Conservation (phyloP, 2,888 invertebrate genomes). For the Troides helena region DNA sequence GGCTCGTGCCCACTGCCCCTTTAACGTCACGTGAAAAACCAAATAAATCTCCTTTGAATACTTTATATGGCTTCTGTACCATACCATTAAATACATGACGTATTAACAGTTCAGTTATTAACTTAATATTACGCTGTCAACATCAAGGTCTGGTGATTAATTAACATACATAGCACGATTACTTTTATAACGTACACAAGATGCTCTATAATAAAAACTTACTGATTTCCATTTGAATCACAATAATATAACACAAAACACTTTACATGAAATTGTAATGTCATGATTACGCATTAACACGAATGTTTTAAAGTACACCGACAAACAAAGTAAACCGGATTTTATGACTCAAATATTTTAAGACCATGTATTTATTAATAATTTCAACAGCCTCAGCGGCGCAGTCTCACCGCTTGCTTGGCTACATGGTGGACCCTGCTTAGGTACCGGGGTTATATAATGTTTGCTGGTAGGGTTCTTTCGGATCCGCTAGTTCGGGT, state of each 20-base stretch:
- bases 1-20: too few relatives aligned
- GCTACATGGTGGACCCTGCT: too few relatives aligned
- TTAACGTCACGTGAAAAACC: too few relatives aligned
- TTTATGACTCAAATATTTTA: conserved; percentile 9
- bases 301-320: not conserved
- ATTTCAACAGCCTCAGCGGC: not conserved
- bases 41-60: too few relatives aligned
- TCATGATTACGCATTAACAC: not conserved
- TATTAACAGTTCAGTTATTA: not conserved
- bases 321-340: conserved; percentile 6
- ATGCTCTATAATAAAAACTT: not conserved
- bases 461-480: too few relatives aligned
- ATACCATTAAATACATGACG: too few relatives aligned
- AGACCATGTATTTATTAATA: not conserved
- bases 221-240: not conserved
- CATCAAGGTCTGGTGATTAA: too few relatives aligned
- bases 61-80: too few relatives aligned
- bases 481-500: too few relatives aligned
- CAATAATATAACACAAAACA: not conserved
- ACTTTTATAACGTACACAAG: not conserved
- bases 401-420: too few relatives aligned
- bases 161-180: not conserved
- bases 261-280: not conserved
- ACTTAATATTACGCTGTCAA: not conserved
- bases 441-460: too few relatives aligned